Percentiles rank a stretch among this genome's conserved stretches.
Evolutionary conservation across 92 coral and sea anemone species (phyloP).

Genomic region (Pocillopora grandis): DNA sequence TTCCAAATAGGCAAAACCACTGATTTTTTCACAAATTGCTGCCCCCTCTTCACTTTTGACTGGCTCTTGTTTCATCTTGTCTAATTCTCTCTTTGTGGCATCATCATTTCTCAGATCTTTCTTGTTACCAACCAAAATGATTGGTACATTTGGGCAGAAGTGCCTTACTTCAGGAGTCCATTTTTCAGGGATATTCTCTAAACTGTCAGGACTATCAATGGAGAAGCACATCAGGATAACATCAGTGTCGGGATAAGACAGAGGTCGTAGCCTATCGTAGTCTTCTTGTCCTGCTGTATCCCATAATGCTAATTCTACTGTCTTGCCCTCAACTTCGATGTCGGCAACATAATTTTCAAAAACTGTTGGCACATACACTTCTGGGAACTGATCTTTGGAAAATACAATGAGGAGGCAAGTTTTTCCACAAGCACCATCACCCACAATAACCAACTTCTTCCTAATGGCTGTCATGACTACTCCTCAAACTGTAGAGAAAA

Average conservation of each 20-base stretch:
- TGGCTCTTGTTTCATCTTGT: slow-evolving; percentile 97
- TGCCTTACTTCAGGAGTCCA: slow-evolving; percentile 99
- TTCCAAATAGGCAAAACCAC: slow-evolving; percentile 84
- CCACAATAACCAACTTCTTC: slow-evolving; percentile 90
- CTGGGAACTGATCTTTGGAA: slow-evolving; percentile 97
- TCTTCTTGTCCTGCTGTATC: slow-evolving; percentile 99
- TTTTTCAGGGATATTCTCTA: slow-evolving; percentile 97
- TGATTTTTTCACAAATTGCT: slow-evolving; percentile 75
- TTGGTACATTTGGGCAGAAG: slow-evolving; percentile 95
- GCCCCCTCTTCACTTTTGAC: slow-evolving; percentile 86
- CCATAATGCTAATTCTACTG: slow-evolving; percentile 93
- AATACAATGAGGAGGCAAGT: slow-evolving; percentile 96
- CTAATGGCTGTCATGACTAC: slow-evolving; percentile 87
- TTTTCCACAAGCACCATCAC: slow-evolving; percentile 99
- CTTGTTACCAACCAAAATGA: slow-evolving; percentile 96
- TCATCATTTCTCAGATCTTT: slow-evolving; percentile 96
- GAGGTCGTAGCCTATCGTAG: slow-evolving; percentile 93
- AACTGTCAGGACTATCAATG: slow-evolving; percentile 96
- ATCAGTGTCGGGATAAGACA: slow-evolving; percentile 95
- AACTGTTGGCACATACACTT: slow-evolving; percentile 95
- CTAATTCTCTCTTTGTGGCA: slow-evolving; percentile 84
- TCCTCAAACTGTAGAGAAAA: slow-evolving; percentile 34
- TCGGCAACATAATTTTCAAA: slow-evolving; percentile 96
- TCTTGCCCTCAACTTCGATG: slow-evolving; percentile 83
- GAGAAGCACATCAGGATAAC: slow-evolving; percentile 98